Base-by-base conservation (phyloP, 2,888 invertebrate species). In the Phoronis australis region DNA sequence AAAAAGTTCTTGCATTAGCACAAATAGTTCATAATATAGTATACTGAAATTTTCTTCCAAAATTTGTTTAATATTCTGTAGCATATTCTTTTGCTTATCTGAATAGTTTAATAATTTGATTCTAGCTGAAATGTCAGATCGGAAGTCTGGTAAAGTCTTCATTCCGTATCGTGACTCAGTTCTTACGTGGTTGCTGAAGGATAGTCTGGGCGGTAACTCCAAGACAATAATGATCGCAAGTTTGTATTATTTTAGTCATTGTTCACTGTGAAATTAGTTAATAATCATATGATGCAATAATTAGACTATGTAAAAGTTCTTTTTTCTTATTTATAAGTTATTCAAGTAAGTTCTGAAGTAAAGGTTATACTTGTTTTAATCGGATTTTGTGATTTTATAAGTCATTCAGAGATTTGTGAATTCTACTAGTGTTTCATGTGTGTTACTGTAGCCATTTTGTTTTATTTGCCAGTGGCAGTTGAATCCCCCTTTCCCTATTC, bases 121-220 rank as follows among this genome's bases (percentile, higher is more conserved):
- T 55, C 2, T 54, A 68, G 69, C 73, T 46, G 73, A 71, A 25
- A 52, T 62, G 39, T 65, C 67, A 18, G 67, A 66, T 15, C 55
- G 52, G 18, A 61, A 53, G 31, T 49, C 52, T 4, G 61, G 61
- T 37, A 60, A 56, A 4, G 51, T 62, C 3, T 88, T 86, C 73
- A 85, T 88, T 31, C 88, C 88, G 3, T 88, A 87, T 72, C 80
- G 88, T 56, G 87, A 88, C 74, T 88, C 88, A 0, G 84, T 87
- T 9, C 81, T 89, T 50, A 88, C 88, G 57, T 88, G 88, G 87
- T 81, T 89, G 21, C 79, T 88, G 35, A 88, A 87, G 71, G 88
- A 88, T 71, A 87, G 87, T 59, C 82, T 89, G 43, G 87, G 87
- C 31, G 87, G 88, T 57, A 87, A 87, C 65, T 85, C 87, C 42